Evolutionary conservation across 2,113 vertebrate species (phyloP).

Genomic region (Lipotes vexillifer): DNA sequence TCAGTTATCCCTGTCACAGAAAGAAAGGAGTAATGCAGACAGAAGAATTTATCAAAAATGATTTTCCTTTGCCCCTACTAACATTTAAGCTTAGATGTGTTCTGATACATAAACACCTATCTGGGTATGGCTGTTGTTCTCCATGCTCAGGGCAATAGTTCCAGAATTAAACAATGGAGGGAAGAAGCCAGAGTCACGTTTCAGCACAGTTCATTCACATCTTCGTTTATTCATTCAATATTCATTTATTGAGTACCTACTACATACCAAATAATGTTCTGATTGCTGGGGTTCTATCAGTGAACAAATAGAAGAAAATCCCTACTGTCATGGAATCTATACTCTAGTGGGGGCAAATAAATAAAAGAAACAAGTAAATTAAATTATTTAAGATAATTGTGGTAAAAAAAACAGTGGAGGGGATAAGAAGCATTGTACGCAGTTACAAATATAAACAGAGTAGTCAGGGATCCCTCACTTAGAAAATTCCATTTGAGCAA

Average conservation of each 20-base stretch:
- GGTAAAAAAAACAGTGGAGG: background rate
- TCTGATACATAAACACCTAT: background rate
- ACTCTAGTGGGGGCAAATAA: background rate
- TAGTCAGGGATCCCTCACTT: background rate
- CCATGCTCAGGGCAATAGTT: background rate
- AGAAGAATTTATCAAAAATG: background rate
- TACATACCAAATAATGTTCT: background rate
- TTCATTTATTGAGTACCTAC: background rate
- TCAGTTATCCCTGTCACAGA: background rate
- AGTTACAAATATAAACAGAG: background rate
- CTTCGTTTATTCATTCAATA: background rate
- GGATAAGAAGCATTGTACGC: background rate
- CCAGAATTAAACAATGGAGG: background rate
- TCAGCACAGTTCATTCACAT: background rate
- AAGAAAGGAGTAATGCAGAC: background rate
- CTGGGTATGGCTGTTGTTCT: background rate
- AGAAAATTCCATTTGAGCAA: background rate
- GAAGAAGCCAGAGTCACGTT: background rate
- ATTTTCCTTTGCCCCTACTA: background rate
- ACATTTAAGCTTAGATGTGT: background rate
- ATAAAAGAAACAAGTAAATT: background rate
- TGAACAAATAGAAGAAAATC: background rate
- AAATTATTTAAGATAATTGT: background rate
- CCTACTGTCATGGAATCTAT: background rate
- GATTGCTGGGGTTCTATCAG: background rate